Conservation (phyloP, 2,888 invertebrate species). For the Cheilosia vernalis region DNA sequence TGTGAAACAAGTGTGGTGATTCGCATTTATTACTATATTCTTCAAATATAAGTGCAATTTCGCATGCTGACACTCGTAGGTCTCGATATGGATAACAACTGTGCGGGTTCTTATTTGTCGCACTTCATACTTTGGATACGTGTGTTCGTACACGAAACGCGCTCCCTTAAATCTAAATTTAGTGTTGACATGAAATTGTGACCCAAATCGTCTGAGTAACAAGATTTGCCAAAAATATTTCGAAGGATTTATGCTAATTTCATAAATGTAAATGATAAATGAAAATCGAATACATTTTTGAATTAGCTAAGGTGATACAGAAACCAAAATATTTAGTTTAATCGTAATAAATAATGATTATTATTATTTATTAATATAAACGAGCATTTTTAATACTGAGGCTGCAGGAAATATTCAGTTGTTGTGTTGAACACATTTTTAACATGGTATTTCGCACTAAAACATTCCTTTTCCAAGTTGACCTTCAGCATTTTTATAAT, state of each 20-base stretch:
- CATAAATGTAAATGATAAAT: neutral
- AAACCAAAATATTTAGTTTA: neutral
- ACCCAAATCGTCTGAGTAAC: conserved; percentile 53
- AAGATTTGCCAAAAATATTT: conserved; percentile 61
- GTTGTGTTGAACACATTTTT: too few species aligned
- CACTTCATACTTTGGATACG: neutral
- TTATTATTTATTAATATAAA: too few species aligned
- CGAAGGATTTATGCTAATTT: conserved; percentile 47
- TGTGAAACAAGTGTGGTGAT: conserved; percentile 41
- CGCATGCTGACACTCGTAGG: neutral
- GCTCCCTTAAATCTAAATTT: conserved; percentile 65
- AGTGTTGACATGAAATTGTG: conserved; percentile 63
- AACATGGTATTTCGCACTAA: too few species aligned
- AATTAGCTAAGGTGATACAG: too few species aligned
- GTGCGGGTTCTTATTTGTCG: neutral
- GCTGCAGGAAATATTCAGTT: too few species aligned
- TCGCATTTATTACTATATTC: conserved; percentile 17
- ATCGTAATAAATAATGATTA: too few species aligned
- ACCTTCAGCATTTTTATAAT: too few species aligned
- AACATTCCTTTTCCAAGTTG: too few species aligned
- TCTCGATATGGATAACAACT: conserved; percentile 20
- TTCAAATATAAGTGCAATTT: conserved; percentile 17
- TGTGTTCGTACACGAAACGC: neutral
- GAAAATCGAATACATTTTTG: neutral
- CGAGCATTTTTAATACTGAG: too few species aligned